A percentile compares a stretch with the other conserved stretches of the same genome.
phyloP scores from a whole-genome alignment of 2,888 invertebrate genomes.

The Sinhomidia bicolor region DNA sequence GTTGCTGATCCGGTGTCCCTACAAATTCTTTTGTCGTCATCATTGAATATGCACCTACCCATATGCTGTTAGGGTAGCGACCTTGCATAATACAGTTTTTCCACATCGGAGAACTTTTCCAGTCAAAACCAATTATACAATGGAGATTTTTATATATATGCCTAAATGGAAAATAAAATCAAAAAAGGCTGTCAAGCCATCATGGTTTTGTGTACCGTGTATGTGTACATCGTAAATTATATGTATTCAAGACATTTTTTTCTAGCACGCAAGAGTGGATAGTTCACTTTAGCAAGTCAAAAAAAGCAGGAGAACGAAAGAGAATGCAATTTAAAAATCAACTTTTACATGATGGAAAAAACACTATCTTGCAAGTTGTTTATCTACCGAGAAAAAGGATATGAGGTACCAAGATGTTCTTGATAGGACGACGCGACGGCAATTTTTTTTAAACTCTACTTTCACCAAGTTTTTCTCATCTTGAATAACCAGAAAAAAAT shows the following conservation, averaged over 20 bases:
- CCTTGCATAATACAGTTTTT: too few species aligned
- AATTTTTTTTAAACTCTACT: not conserved
- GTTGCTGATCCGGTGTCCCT: not conserved
- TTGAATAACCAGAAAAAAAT: not conserved
- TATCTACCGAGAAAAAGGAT: not conserved
- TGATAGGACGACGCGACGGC: too few species aligned
- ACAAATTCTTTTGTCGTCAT: too few species aligned
- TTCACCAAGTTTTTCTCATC: not conserved
- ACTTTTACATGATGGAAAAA: not conserved
- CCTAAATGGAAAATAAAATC: too few species aligned
- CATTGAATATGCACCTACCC: too few species aligned
- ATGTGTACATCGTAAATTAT: too few species aligned
- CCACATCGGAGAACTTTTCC: not conserved
- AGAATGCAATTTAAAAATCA: not conserved
- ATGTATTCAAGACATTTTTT: too few species aligned
- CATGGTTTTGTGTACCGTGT: too few species aligned
- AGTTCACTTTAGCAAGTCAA: not conserved
- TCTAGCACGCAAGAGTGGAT: too few species aligned
- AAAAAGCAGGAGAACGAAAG: not conserved
- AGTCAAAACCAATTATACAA: not conserved
- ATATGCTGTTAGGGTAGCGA: too few species aligned
- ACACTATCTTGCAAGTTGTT: not conserved
- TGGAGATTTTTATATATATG: not conserved
- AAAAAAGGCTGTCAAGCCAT: too few species aligned
- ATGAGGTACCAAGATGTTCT: too few species aligned